Base-by-base conservation (phyloP, 1,140 invertebrate species). In the Thalassaphorura encarpata region DNA sequence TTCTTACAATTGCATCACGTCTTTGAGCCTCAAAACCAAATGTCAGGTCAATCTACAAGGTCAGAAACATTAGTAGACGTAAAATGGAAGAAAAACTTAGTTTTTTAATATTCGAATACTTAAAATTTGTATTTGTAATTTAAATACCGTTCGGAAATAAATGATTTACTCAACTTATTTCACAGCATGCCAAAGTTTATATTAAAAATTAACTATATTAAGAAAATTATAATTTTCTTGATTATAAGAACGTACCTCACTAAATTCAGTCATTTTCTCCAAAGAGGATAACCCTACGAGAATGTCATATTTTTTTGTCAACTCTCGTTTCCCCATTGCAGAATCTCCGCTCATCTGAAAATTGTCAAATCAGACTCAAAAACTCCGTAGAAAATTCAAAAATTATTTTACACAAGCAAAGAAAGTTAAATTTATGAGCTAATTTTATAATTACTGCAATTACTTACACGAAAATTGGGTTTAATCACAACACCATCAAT, bases 11-110 rank as follows among this genome's bases (percentile, higher is more conserved):
- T 70, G 85, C 83, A 69, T 93, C 88, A 55, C 93, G 80, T 56
- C 89, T 76, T 66, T 87, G 83, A 42, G 87, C 84, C 67, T 92
- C 88, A 67, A 98, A 91, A 19, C 95, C 95, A 66, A 90, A 86
- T 67, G 83, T 79, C 52, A 95, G 81, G 68, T 96, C 92, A 58
- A 79, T 79, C 41, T 83, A 39, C 6, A 40, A 51, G n/a, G 52
- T 27, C 19, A 49, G 28, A 51, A 36, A 11, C 33, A n/a, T 36
- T 36, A 11, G n/a, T 11, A 36, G 11, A 11, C 11, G 11, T 36
- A 36, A 36, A 36, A 36, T n/a, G 11, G 11, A 36, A 11, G 11
- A 11, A 36, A 36, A 36, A n/a, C 33, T 36, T 36, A 11, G n/a
- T 11, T 11, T 36, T 11, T 36, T n/a, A n/a, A 36, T 11, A 36